phyloP scores from a whole-genome alignment of 1,140 invertebrate genomes.

The Pachypsylla venusta region DNA sequence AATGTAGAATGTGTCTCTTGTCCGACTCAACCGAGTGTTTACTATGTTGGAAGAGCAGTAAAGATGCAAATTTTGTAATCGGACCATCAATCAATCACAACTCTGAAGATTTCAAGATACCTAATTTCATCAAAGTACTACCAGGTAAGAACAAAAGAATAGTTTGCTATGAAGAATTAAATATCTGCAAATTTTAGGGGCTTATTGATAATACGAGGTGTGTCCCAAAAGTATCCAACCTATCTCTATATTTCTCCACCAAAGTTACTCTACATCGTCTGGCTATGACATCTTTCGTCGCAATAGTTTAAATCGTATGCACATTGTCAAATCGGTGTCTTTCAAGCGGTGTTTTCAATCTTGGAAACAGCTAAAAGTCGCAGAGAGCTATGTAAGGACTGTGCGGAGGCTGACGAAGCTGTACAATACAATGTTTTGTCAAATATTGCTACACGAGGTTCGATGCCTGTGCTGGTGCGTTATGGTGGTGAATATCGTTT shows the following conservation, averaged over 20 bases:
- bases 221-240: background rate
- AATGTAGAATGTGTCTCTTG: constrained; percentile 3
- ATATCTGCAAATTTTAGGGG: background rate
- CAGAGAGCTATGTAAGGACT: no score
- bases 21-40: background rate
- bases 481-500: background rate
- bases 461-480: no score
- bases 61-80: background rate
- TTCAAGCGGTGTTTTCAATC: no score
- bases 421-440: no score
- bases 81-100: background rate
- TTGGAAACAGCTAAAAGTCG: no score
- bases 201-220: background rate
- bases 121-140: background rate
- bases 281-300: no score
- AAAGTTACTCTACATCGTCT: no score
- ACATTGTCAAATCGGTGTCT: no score
- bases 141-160: background rate
- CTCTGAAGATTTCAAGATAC: background rate
- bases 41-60: background rate
- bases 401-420: no score
- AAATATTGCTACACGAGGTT: no score
- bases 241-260: background rate
- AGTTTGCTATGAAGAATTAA: background rate
- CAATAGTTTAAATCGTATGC: no score